Percentiles rank a stretch among this genome's conserved stretches.
phyloP scores from a whole-genome alignment of 2,797 vertebrate genomes.

The Orientallactaga sibirica region DNA sequence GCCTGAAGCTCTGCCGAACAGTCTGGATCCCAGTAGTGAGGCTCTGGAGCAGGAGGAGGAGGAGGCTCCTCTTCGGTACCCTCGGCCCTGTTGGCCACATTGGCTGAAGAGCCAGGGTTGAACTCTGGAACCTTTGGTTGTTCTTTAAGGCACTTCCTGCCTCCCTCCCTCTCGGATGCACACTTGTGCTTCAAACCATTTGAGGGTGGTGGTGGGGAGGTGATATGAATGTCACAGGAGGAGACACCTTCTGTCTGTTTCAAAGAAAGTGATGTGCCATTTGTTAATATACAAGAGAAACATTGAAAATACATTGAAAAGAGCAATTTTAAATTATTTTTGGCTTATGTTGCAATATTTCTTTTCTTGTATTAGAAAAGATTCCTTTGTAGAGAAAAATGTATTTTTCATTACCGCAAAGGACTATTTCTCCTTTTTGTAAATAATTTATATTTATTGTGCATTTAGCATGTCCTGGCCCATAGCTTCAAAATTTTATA shows the following conservation, averaged over 20 bases:
- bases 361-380: constrained; percentile 99
- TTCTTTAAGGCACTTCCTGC: constrained; percentile 89
- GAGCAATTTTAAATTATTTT: constrained; percentile 99
- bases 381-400: constrained; percentile 99
- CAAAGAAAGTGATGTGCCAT: constrained; percentile 99
- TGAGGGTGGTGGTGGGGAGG: constrained; percentile 85
- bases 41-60: background rate
- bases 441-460: constrained; percentile 76
- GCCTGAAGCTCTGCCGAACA: background rate
- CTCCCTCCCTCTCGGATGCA: constrained; percentile 88
- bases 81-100: constrained; percentile 71
- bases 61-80: background rate
- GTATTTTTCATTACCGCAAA: constrained; percentile 99
- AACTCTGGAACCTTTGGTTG: constrained; percentile 85
- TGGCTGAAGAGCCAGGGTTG: constrained; percentile 68
- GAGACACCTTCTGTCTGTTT: constrained; percentile 97
- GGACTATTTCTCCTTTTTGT: constrained; percentile 99
- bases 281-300: constrained; percentile 99
- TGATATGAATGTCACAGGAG: constrained; percentile 98
- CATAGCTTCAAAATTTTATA: background rate
- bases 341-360: constrained; percentile 99
- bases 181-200: constrained; percentile 90
- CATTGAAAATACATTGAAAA: constrained; percentile 99
- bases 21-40: constrained; percentile 28
- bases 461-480: constrained; percentile 5